phyloP scores from a whole-genome alignment of 2,113 vertebrate genomes.

The Marmota flaviventris region DNA sequence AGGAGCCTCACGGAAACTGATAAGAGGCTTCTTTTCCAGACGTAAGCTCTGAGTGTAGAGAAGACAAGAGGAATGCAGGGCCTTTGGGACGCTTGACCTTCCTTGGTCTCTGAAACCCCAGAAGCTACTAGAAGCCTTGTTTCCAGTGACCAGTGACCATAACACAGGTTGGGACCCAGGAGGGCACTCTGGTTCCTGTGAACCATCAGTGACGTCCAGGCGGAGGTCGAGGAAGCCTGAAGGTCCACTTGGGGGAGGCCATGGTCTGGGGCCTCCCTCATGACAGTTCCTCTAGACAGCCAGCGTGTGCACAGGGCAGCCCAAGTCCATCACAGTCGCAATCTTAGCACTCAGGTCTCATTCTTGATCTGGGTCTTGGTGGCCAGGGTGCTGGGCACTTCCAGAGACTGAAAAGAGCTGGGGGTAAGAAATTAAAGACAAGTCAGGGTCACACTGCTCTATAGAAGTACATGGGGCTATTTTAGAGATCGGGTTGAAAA shows the following conservation, averaged over 20 bases:
- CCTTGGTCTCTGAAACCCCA: neutral
- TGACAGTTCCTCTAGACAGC: neutral
- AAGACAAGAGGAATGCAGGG: neutral
- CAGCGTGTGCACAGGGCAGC: fast-evolving
- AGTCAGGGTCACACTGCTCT: neutral
- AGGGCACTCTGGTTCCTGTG: neutral
- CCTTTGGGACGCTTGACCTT: neutral
- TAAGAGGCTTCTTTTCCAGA: neutral
- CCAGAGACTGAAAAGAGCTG: neutral
- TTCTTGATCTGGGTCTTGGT: neutral
- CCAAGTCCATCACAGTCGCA: fast-evolving
- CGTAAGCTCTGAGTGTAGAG: conserved; percentile 33
- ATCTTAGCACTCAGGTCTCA: neutral
- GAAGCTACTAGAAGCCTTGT: neutral
- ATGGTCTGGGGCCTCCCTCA: fast-evolving
- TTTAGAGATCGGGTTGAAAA: neutral
- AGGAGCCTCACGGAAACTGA: neutral
- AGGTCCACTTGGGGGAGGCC: neutral
- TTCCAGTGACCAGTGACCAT: neutral
- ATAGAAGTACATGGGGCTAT: neutral
- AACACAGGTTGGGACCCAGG: neutral
- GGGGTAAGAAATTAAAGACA: neutral
- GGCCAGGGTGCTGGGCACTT: neutral
- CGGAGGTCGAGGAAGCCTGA: neutral
- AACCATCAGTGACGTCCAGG: neutral